These are phyloP conservation scores for Neodiprion fabricii DNA, from an alignment of 1,140 invertebrate genomes.

Conservation along the genomic window DNA sequence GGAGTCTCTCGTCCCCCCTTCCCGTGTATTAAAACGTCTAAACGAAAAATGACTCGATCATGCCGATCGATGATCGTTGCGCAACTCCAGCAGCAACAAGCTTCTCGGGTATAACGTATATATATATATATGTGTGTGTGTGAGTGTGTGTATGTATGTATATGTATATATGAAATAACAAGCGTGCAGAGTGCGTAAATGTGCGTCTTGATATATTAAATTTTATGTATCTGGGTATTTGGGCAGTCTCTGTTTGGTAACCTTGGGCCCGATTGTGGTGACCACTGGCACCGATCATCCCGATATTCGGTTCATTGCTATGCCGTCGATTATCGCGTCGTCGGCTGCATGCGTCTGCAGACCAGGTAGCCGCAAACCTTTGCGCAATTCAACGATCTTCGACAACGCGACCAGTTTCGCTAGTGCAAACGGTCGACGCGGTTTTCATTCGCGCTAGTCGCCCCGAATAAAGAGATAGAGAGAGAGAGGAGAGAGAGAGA, in stretches of 20 bases:
- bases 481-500: no score
- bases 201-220: slow-evolving; percentile 31
- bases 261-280: slow-evolving; percentile 52
- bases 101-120: not conserved
- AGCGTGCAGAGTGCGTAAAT: not conserved
- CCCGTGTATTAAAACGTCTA: no score
- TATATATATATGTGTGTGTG: not conserved
- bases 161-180: not conserved
- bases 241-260: slow-evolving; percentile 47
- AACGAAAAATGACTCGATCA: no score
- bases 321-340: not conserved
- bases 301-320: slow-evolving; percentile 1
- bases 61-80: no score
- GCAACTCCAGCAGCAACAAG: no score
- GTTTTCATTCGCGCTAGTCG: not conserved
- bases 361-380: no score
- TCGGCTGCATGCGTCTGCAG: no score
- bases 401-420: no score
- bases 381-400: no score
- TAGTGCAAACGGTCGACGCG: not conserved
- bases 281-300: not conserved
- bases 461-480: not conserved
- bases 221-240: slow-evolving; percentile 57
- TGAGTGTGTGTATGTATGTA: not conserved
- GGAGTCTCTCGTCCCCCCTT: no score